A percentile compares a stretch with the other conserved stretches of the same genome.
phyloP scores from a whole-genome alignment of 2,113 vertebrate genomes.

The Centrocercus urophasianus region DNA sequence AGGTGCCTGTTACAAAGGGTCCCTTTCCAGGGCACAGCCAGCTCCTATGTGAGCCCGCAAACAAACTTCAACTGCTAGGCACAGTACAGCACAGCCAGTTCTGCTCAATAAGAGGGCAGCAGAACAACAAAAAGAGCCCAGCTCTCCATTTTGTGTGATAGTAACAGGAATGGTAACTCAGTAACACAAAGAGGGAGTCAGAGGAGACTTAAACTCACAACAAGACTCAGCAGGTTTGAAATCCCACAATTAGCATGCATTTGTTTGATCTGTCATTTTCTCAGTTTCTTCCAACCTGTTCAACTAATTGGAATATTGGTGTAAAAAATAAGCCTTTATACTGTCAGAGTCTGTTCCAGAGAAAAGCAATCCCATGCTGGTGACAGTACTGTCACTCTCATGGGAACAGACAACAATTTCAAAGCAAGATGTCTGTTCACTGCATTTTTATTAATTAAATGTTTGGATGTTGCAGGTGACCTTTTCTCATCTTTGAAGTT shows the following conservation, averaged over 20 bases:
- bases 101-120: accelerated
- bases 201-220: not conserved
- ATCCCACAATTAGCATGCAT: not conserved
- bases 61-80: not conserved
- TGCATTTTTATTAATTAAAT: slow-evolving; percentile 46
- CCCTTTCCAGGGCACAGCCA: not conserved
- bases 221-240: not conserved
- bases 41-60: accelerated
- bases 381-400: not conserved
- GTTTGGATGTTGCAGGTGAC: slow-evolving; percentile 19
- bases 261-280: not conserved
- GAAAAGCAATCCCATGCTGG: not conserved
- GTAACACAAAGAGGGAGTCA: not conserved
- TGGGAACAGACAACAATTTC: not conserved
- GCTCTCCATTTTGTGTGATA: not conserved
- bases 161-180: accelerated
- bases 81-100: not conserved
- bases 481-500: slow-evolving; percentile 13
- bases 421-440: slow-evolving; percentile 28
- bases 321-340: not conserved
- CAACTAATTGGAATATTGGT: not conserved
- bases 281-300: not conserved
- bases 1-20: not conserved
- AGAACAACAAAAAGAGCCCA: not conserved
- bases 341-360: not conserved